Evolutionary conservation across 1,140 invertebrate genomes (phyloP).

Genomic region (Rhyacophila brunnea): DNA sequence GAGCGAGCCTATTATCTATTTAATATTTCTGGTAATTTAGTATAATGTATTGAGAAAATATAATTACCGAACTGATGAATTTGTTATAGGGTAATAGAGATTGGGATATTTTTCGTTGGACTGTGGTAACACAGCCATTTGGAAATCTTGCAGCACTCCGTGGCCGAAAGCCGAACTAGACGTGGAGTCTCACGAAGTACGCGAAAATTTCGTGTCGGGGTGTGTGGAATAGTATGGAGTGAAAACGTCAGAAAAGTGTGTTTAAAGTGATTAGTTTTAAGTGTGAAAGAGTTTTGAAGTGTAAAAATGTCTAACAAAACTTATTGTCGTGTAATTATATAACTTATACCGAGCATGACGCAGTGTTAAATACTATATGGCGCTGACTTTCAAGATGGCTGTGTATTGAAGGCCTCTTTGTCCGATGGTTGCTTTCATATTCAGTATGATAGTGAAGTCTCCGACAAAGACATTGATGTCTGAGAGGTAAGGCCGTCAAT

Average conservation of each 20-base stretch:
- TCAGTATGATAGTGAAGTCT: constrained; percentile 55
- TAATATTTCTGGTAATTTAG: too few species aligned
- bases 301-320: constrained; percentile 42
- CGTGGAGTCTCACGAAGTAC: constrained; percentile 25
- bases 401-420: constrained; percentile 58
- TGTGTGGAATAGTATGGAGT: constrained; percentile 56
- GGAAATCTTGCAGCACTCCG: constrained; percentile 32
- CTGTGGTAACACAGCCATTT: constrained; percentile 37
- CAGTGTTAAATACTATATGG: constrained; percentile 41
- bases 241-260: constrained; percentile 52
- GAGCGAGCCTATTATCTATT: too few species aligned
- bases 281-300: constrained; percentile 53
- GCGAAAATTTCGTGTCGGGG: constrained; percentile 32
- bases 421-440: constrained; percentile 51
- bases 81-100: too few species aligned
- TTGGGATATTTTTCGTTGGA: neutral
- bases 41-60: too few species aligned
- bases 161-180: constrained; percentile 10
- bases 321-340: constrained; percentile 21
- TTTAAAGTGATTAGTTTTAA: constrained; percentile 55
- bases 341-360: constrained; percentile 21
- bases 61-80: too few species aligned
- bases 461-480: constrained; percentile 49
- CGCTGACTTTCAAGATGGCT: constrained; percentile 56
- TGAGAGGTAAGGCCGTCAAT: constrained; percentile 47